Conservation (phyloP, 2,113 vertebrate species). For the Danio rerio region GRCz12tu NC_133176.1:27110501-27111000, state of each 20-base stretch:
- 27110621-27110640: conserved; percentile 92
- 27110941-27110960: no score
- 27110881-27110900: no score
- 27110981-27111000: no score
- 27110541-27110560: conserved; percentile 94
- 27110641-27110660: conserved; percentile 90
- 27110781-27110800: background rate
- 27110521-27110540: conserved; percentile 94
- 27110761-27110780: conserved; percentile 19
- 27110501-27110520: conserved; percentile 97
- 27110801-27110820: no score
- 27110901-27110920: no score
- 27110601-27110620: conserved; percentile 92
- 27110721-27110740: conserved; percentile 98
- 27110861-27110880: no score
- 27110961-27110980: no score
- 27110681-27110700: conserved; percentile 96
- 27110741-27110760: conserved; percentile 98
- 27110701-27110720: conserved; percentile 95
- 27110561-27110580: conserved; percentile 95
- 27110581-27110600: conserved; percentile 97
- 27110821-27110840: no score
- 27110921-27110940: no score
- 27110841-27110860: no score
- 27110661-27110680: conserved; percentile 92